phyloP scores from a whole-genome alignment of 2,888 invertebrate species.

The Exephanes ischioxanthus region DNA sequence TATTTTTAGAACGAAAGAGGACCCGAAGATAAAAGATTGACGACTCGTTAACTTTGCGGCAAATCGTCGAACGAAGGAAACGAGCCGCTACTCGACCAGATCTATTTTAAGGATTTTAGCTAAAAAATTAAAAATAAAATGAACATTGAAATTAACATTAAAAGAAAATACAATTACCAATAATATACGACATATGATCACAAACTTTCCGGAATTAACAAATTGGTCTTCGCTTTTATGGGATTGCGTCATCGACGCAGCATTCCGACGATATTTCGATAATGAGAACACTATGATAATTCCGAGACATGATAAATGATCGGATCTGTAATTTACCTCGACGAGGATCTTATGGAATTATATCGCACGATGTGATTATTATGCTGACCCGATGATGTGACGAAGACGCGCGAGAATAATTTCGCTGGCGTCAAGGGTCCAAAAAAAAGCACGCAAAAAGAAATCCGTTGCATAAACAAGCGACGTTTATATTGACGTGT shows the following conservation, averaged over 20 bases:
- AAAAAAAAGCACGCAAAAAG: slow-evolving; percentile 24
- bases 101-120: not conserved
- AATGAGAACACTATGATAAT: slow-evolving; percentile 24
- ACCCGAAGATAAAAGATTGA: not conserved
- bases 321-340: slow-evolving; percentile 27
- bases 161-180: not conserved
- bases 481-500: slow-evolving; percentile 10
- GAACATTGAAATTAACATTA: not conserved
- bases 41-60: not conserved
- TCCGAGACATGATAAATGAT: slow-evolving; percentile 10
- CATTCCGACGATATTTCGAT: slow-evolving; percentile 1
- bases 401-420: slow-evolving; percentile 10
- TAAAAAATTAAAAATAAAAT: no score
- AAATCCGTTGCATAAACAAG: slow-evolving; percentile 25
- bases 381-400: not conserved
- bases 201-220: not conserved
- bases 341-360: slow-evolving; percentile 36
- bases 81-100: not conserved
- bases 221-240: not conserved
- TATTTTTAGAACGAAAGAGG: not conserved
- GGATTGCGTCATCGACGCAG: not conserved
- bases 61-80: not conserved
- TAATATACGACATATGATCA: not conserved
- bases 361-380: slow-evolving; percentile 17
- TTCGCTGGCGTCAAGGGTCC: not conserved